phyloP scores from a whole-genome alignment of 2,888 invertebrate genomes.

The Dendrolimus houi region DNA sequence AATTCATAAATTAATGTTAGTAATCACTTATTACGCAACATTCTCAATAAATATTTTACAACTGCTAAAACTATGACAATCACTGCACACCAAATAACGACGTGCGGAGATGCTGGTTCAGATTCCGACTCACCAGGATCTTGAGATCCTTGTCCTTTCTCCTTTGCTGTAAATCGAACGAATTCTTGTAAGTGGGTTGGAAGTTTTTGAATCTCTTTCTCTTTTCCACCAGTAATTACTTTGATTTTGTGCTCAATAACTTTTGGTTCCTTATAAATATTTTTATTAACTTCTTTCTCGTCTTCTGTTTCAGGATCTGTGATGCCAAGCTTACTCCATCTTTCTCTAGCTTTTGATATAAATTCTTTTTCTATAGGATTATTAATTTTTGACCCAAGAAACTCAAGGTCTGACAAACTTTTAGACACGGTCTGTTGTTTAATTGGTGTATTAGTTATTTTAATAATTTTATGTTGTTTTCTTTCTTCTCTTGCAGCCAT shows the following conservation, averaged over 20 bases:
- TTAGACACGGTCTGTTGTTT: constrained; percentile 41
- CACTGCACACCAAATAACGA: constrained; percentile 68
- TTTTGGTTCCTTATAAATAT: constrained; percentile 56
- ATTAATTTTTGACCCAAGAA: constrained; percentile 55
- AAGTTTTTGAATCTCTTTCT: constrained; percentile 78
- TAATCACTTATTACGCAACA: constrained; percentile 49
- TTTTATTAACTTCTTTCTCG: constrained; percentile 54
- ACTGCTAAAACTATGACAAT: constrained; percentile 61
- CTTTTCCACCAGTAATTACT: constrained; percentile 80
- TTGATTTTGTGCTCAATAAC: constrained; percentile 71
- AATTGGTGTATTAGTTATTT: constrained; percentile 79
- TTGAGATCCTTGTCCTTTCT: constrained; percentile 72
- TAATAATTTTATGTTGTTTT: constrained; percentile 86
- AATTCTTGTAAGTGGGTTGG: constrained; percentile 89
- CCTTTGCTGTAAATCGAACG: constrained; percentile 77
- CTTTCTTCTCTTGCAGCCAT: constrained; percentile 87
- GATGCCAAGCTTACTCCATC: constrained; percentile 82
- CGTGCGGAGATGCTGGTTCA: constrained; percentile 62
- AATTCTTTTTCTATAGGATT: constrained; percentile 84
- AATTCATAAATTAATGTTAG: constrained; percentile 18
- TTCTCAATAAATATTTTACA: constrained; percentile 53
- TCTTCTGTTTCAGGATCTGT: constrained; percentile 80
- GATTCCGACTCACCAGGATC: constrained; percentile 62
- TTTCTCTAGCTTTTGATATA: constrained; percentile 83
- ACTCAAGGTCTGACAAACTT: constrained; percentile 49